These are phyloP conservation scores for Drosophila yakuba DNA, from an alignment of 1,140 invertebrate species.

Conservation along the genomic window DNA sequence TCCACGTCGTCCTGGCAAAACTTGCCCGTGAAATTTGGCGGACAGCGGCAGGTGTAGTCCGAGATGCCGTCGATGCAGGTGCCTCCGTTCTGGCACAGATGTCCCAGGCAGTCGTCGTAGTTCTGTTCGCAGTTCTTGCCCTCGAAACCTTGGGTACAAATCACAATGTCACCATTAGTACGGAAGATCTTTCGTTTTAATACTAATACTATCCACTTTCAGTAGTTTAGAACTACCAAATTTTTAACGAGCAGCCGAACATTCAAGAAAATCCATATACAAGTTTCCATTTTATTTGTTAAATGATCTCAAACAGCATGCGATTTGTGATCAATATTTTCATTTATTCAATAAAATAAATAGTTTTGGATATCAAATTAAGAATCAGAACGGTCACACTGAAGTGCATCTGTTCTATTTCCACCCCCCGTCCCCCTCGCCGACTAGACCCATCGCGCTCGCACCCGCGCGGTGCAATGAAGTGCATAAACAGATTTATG, in stretches of 20 bases:
- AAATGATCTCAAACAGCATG: too few species aligned
- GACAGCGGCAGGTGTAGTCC: slow-evolving; percentile 94
- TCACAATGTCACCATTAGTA: too few species aligned
- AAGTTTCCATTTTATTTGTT: too few species aligned
- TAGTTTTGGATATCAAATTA: background rate
- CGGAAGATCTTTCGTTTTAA: too few species aligned
- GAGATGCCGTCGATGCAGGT: slow-evolving; percentile 95
- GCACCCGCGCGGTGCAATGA: slow-evolving; percentile 54
- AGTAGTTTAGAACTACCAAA: too few species aligned
- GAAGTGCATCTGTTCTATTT: background rate
- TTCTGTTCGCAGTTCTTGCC: slow-evolving; percentile 95
- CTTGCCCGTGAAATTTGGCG: slow-evolving; percentile 93
- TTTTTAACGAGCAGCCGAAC: too few species aligned
- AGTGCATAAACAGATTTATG: slow-evolving; percentile 82
- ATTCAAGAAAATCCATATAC: too few species aligned
- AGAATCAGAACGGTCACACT: background rate
- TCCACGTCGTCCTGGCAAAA: slow-evolving; percentile 93
- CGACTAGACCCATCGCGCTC: background rate
- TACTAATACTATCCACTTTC: too few species aligned
- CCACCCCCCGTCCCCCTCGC: background rate
- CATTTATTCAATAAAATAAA: too few species aligned
- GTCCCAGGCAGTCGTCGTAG: slow-evolving; percentile 95
- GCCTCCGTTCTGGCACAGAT: slow-evolving; percentile 95
- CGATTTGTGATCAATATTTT: too few species aligned
- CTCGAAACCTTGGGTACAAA: slow-evolving; percentile 89